Evolutionary conservation across 1,140 invertebrate genomes (phyloP).

Genomic region (Agraylea sexmaculata): DNA sequence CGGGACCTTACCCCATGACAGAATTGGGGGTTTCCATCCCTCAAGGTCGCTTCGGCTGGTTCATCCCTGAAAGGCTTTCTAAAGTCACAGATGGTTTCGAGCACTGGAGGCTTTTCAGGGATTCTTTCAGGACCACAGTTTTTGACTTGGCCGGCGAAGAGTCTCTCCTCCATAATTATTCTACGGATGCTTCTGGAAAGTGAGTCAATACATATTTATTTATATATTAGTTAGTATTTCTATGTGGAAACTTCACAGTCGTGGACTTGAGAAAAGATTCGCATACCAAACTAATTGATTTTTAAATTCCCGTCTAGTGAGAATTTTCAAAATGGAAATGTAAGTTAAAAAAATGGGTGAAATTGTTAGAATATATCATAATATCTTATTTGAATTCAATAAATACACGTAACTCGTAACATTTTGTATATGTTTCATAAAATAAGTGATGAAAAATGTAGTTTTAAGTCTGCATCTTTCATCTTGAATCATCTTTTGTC

Average conservation of each 20-base stretch:
- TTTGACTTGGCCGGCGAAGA: slow-evolving; percentile 33
- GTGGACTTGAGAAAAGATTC: neutral
- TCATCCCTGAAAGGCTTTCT: slow-evolving; percentile 42
- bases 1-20: slow-evolving; percentile 35
- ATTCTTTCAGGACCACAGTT: slow-evolving; percentile 27
- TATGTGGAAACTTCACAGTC: slow-evolving; percentile 17
- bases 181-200: slow-evolving; percentile 21
- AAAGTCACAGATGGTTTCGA: slow-evolving; percentile 23
- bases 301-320: no score
- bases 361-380: no score
- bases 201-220: slow-evolving; percentile 23
- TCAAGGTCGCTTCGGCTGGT: slow-evolving; percentile 62
- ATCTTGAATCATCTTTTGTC: no score
- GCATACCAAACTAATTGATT: no score
- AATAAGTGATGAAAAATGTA: no score
- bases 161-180: slow-evolving; percentile 18
- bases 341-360: no score
- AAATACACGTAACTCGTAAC: no score
- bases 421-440: no score
- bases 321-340: no score
- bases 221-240: slow-evolving; percentile 21
- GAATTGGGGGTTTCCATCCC: slow-evolving; percentile 49
- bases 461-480: no score
- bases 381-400: no score
- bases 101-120: slow-evolving; percentile 41